Percentiles rank a stretch among this genome's conserved stretches.
These are phyloP conservation scores for Columba janthina DNA, from an alignment of 2,113 vertebrate species.

Conservation along the genomic window DNA sequence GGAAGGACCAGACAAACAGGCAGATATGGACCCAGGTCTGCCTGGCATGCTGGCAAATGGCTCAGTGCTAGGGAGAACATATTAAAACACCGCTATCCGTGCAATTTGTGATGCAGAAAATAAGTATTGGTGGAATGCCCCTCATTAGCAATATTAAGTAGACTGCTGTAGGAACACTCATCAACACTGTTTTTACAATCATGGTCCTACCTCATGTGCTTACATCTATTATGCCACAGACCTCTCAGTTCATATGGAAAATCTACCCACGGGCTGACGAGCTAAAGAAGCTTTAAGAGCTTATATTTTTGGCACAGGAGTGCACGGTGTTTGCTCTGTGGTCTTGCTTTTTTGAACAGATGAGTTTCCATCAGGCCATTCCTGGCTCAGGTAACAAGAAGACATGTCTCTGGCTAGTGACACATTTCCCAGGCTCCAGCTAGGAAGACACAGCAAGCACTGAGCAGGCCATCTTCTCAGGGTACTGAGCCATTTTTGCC, in stretches of 20 bases:
- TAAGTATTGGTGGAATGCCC: not conserved
- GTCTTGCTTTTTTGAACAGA: not conserved
- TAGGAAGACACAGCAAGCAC: not conserved
- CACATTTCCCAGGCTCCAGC: not conserved
- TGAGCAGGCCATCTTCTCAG: not conserved
- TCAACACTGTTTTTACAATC: not conserved
- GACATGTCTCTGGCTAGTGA: not conserved
- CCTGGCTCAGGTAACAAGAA: not conserved
- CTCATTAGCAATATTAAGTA: not conserved
- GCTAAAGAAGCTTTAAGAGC: not conserved
- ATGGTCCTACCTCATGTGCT: not conserved
- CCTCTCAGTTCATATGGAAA: not conserved
- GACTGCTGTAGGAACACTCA: not conserved
- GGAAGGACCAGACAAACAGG: not conserved
- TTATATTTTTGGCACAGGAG: not conserved
- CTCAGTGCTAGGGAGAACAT: not conserved
- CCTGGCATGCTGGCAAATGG: not conserved
- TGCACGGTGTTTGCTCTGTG: not conserved
- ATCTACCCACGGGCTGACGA: not conserved
- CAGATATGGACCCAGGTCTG: not conserved
- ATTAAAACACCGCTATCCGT: not conserved
- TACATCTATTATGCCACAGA: not conserved
- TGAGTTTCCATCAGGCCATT: not conserved
- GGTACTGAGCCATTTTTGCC: not conserved
- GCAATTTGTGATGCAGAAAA: not conserved